Conservation (phyloP, 2,797 vertebrate genomes). For the Lindbergichthys nudifrons region DNA sequence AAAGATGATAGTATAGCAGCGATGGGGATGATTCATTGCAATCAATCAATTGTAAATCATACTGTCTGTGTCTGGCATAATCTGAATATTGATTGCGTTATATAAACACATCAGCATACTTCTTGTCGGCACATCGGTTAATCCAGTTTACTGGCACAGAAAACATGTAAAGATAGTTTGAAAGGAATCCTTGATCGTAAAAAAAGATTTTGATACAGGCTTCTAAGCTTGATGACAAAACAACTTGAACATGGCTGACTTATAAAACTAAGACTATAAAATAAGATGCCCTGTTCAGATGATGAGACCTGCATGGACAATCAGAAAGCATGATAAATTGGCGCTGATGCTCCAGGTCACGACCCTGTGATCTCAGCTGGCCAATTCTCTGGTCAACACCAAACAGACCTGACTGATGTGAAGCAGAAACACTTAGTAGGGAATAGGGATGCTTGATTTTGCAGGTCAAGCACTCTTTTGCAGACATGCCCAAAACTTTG, state of each 20-base stretch:
- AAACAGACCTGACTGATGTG: constrained; percentile 1
- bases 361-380: constrained; percentile 10
- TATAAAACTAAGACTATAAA: neutral
- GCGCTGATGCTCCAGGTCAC: neutral
- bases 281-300: neutral
- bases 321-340: neutral
- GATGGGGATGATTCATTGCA: constrained; percentile 5
- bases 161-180: constrained; percentile 6
- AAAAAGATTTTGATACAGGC: neutral
- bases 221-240: neutral
- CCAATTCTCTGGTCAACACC: neutral
- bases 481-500: neutral
- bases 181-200: constrained; percentile 1
- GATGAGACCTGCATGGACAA: neutral
- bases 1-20: constrained; percentile 7
- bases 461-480: neutral
- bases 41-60: constrained; percentile 21
- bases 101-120: constrained; percentile 13
- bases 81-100: constrained; percentile 24
- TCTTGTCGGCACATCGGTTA: constrained; percentile 16
- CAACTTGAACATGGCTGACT: neutral
- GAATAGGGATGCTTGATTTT: neutral
- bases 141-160: neutral
- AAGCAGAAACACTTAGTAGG: neutral
- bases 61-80: neutral